Percentiles rank a stretch among this genome's conserved stretches.
Conservation (phyloP, 2,113 vertebrate genomes). For the Microcebus griseorufus region DNA sequence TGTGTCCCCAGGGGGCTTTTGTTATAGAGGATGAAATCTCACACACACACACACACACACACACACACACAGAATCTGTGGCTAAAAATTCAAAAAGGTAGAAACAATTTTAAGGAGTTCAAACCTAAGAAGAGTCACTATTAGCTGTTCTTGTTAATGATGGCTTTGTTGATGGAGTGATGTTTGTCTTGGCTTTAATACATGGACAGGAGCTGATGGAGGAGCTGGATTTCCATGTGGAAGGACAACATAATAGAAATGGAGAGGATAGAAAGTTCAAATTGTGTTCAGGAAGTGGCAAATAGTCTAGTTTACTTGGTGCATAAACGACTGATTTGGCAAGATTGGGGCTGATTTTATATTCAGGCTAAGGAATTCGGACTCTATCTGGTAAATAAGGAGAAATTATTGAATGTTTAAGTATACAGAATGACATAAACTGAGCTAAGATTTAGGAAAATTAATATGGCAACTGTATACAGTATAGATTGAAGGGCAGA, state of each 20-base stretch:
- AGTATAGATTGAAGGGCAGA: not conserved
- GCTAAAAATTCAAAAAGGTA: not conserved
- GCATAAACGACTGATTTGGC: not conserved
- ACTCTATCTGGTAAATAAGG: not conserved
- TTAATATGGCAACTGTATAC: not conserved
- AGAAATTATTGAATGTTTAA: slow-evolving; percentile 29
- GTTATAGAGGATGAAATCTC: not conserved
- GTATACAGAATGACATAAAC: slow-evolving; percentile 36
- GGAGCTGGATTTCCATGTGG: not conserved
- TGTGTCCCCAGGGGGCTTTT: not conserved
- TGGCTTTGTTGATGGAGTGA: not conserved
- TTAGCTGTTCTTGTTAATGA: not conserved
- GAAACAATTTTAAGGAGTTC: not conserved
- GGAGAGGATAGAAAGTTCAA: slow-evolving; percentile 19
- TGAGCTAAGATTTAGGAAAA: not conserved
- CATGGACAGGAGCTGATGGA: not conserved
- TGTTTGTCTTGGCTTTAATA: not conserved
- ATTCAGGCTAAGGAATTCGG: not conserved
- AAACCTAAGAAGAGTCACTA: not conserved
- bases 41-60: too few species aligned
- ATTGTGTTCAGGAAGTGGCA: slow-evolving; percentile 28
- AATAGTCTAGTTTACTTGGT: slow-evolving; percentile 3
- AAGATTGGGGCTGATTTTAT: not conserved
- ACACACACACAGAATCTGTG: not conserved
- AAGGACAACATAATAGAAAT: not conserved